phyloP scores from a whole-genome alignment of 2,888 invertebrate genomes.

The Platerodrilus igneus region DNA sequence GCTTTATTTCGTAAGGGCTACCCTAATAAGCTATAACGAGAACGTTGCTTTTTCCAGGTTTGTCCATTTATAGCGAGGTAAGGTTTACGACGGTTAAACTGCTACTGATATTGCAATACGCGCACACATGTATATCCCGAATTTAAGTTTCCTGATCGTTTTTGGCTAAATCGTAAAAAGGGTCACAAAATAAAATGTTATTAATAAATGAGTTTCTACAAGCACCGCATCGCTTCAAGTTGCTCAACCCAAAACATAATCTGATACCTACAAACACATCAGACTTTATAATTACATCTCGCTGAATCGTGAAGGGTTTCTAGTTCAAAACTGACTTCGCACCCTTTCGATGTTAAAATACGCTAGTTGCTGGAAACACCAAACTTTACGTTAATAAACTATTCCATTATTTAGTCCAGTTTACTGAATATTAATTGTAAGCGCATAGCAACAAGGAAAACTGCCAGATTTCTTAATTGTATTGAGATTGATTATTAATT shows the following conservation, averaged over 20 bases:
- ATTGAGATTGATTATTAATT: too few relatives aligned
- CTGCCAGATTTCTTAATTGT: too few relatives aligned
- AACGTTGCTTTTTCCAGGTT: conserved; percentile 25
- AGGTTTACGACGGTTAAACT: conserved; percentile 31
- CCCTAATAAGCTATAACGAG: conserved; percentile 26
- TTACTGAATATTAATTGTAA: too few relatives aligned
- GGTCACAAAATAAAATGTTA: conserved; percentile 25
- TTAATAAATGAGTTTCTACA: conserved; percentile 26
- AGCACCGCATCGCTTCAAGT: conserved; percentile 18
- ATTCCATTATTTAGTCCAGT: too few relatives aligned
- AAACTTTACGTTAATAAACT: too few relatives aligned
- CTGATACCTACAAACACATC: conserved; percentile 7
- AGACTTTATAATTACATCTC: conserved; percentile 5
- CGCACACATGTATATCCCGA: conserved; percentile 27
- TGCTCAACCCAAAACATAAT: conserved; percentile 15
- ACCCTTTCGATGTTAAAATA: conserved; percentile 8
- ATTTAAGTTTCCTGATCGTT: conserved; percentile 24
- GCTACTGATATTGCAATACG: conserved; percentile 31
- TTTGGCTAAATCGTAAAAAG: conserved; percentile 25
- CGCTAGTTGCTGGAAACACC: too few relatives aligned
- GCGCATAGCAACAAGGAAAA: too few relatives aligned
- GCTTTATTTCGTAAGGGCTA: conserved; percentile 24
- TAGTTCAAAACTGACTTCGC: conserved; percentile 6
- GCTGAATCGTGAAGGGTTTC: conserved; percentile 3
- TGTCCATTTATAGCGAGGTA: conserved; percentile 30